Conservation (phyloP, 2,888 invertebrate species). For the Atherix ibis region DNA sequence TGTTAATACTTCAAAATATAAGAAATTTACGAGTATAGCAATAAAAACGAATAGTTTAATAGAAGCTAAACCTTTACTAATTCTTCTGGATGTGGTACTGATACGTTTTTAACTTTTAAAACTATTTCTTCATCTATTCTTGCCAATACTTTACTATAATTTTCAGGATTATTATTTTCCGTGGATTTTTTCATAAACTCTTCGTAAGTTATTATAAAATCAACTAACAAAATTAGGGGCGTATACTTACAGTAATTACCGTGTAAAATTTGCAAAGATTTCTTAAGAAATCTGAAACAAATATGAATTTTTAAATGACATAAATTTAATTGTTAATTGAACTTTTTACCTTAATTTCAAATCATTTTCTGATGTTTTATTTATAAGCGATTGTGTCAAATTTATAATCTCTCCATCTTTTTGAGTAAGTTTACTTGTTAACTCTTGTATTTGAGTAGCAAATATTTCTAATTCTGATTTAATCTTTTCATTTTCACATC, state of each 20-base stretch:
- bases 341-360: too few species aligned
- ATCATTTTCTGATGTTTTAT: too few species aligned
- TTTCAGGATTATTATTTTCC: too few species aligned
- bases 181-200: conserved; percentile 4
- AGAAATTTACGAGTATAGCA: neutral
- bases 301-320: too few species aligned
- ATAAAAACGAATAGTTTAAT: neutral
- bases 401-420: too few species aligned
- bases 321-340: too few species aligned
- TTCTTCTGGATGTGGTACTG: conserved; percentile 14
- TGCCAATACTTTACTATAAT: too few species aligned
- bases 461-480: too few species aligned
- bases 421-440: too few species aligned
- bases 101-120: conserved; percentile 12
- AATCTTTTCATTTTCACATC: too few species aligned
- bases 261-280: conserved; percentile 20
- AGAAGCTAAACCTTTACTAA: conserved; percentile 15
- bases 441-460: too few species aligned
- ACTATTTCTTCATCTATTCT: conserved; percentile 13
- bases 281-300: conserved; percentile 21
- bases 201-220: conserved; percentile 18
- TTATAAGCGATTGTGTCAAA: too few species aligned
- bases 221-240: conserved; percentile 27
- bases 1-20: neutral
- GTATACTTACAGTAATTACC: conserved; percentile 31